Base-by-base conservation (phyloP, 2,888 invertebrate species). In the Erebia epiphron region DNA sequence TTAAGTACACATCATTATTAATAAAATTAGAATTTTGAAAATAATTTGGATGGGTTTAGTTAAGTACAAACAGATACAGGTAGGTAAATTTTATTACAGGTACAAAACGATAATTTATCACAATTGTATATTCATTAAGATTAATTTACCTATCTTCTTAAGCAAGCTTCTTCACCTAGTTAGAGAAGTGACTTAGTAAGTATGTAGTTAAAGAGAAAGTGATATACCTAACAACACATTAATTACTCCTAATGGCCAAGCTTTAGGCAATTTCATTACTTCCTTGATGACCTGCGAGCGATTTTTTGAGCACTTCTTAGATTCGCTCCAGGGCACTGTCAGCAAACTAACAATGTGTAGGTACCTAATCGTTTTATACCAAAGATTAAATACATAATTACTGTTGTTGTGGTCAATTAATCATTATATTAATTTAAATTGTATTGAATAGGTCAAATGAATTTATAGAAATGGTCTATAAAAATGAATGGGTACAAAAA, bases 371-470 rank as follows among this genome's bases (percentile, higher is more conserved):
- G 80, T 81, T 86, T 83, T 77, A 76, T 74, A 78, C 14, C 5
- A 18, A 62, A 82, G 82, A 86, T 87, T 86, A 88, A 85, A 84
- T 79, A 76, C 79, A 79, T 90, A 90, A 91, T 91, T 87, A 88
- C 79, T 83, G 86, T 84, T 78, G 78, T 87, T 84, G 75, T 71
- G 73, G 72, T 70, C 81, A 82, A 88, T 90, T 89, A 87, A 90
- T 90, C 89, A 87, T 75, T 75, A 76, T 74, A 82, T 81, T 80
- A 83, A 89, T 88, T 87, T 82, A 88, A 87, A 84, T 86, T 86
- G 88, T 82, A 83, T 76, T 76, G 75, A 78, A 78, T 75, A 76
- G 75, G 75, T 74, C 76, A 76, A 72, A 68, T 65, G 71, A 72
- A 65, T 69, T 71, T 72, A 16, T 43, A 18, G 2, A 18, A 62